Percentiles rank a stretch among this genome's conserved stretches.
Conservation (phyloP, 2,113 vertebrate species). For the Eulemur macaco region DNA sequence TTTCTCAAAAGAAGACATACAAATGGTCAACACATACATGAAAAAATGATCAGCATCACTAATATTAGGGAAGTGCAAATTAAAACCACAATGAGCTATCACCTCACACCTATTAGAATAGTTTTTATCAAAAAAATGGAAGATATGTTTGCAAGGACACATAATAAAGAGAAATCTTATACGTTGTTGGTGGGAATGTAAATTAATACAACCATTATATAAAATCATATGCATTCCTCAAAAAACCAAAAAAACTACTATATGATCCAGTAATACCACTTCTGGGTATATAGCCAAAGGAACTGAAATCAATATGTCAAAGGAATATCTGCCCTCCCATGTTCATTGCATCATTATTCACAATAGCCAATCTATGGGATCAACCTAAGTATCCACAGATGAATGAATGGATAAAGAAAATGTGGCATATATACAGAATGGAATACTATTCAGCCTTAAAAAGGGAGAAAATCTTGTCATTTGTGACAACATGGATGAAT, state of each 20-base stretch:
- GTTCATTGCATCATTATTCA: neutral
- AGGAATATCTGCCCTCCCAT: neutral
- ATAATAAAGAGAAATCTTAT: neutral
- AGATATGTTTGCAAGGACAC: neutral
- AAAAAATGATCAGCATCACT: neutral
- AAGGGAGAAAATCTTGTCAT: neutral
- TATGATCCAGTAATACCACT: neutral
- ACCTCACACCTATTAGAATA: neutral
- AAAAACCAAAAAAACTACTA: neutral
- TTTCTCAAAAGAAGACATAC: neutral
- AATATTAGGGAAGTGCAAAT: neutral
- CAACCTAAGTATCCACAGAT: neutral
- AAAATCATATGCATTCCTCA: no score
- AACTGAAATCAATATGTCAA: neutral
- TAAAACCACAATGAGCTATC: neutral
- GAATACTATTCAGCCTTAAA: neutral
- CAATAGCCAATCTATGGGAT: neutral
- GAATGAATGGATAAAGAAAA: neutral
- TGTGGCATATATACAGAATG: neutral
- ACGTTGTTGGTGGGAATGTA: neutral
- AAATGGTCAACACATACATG: neutral
- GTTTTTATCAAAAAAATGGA: neutral
- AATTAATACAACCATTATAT: neutral
- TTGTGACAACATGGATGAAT: neutral
- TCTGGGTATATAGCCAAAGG: neutral